phyloP scores from a whole-genome alignment of 53 echinoderm and acorn worm genomes.

The Mesocentrotus franciscanus region DNA sequence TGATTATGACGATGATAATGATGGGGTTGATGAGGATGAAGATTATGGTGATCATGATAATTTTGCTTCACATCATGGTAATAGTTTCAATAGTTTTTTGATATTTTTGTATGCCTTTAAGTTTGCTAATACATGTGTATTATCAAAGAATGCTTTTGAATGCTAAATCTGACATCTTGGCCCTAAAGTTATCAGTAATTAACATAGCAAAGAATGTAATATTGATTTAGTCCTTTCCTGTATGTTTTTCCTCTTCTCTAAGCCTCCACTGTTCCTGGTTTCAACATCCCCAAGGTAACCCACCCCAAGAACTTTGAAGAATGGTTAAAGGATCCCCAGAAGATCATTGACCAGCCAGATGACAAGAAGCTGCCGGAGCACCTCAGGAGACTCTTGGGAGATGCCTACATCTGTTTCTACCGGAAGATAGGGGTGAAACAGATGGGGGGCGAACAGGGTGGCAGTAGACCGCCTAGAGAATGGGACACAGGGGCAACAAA shows the following conservation, averaged over 20 bases:
- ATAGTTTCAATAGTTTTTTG: neutral
- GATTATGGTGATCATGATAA: neutral
- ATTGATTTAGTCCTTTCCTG: neutral
- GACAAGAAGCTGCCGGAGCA: conserved; percentile 73
- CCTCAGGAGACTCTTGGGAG: conserved; percentile 80
- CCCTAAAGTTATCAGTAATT: too few species aligned
- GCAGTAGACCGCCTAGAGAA: neutral
- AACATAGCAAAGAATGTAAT: neutral
- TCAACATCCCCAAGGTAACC: conserved; percentile 88
- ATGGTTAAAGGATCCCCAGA: conserved; percentile 62
- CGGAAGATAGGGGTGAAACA: too few species aligned
- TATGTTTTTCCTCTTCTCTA: neutral
- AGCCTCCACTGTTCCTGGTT: conserved; percentile 69
- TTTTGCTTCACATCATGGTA: neutral
- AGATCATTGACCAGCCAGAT: conserved; percentile 6
- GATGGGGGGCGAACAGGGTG: too few species aligned
- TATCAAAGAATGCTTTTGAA: too few species aligned
- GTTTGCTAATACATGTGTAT: too few species aligned
- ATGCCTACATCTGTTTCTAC: conserved; percentile 96
- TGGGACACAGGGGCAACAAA: conserved; percentile 49
- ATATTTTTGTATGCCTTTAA: too few species aligned
- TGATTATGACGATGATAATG: neutral
- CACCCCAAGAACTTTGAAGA: conserved; percentile 75
- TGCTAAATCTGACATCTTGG: too few species aligned
- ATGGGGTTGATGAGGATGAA: neutral